These are phyloP conservation scores for Drosophila novamexicana DNA, from an alignment of 1,140 invertebrate species.

Conservation along the genomic window DNA sequence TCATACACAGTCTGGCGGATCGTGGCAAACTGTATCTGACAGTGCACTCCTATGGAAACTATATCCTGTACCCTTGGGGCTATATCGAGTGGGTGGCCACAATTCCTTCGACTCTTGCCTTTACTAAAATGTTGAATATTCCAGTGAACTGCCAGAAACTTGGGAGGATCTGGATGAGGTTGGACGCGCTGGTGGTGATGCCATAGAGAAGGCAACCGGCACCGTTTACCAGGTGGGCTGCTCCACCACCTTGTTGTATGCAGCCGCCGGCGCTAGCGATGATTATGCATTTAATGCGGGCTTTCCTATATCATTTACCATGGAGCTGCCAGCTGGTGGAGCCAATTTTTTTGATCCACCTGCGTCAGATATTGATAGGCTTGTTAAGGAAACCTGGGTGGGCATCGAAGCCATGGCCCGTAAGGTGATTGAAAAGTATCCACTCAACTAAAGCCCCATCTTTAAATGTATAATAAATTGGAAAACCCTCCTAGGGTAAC, in stretches of 20 bases:
- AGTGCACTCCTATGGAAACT: constrained; percentile 88
- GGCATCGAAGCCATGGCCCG: constrained; percentile 85
- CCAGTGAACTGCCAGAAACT: constrained; percentile 74
- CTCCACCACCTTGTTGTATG: constrained; percentile 86
- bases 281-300: constrained; percentile 88
- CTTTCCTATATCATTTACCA: constrained; percentile 88
- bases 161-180: constrained; percentile 82
- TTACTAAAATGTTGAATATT: neutral
- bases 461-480: too few species aligned
- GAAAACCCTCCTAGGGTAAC: too few species aligned
- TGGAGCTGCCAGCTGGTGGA: constrained; percentile 89
- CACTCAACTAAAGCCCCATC: constrained; percentile 15
- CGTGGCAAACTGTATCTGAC: constrained; percentile 88
- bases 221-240: constrained; percentile 87
- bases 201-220: constrained; percentile 84
- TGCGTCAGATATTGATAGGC: constrained; percentile 86
- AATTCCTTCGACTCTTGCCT: too few species aligned
- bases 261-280: constrained; percentile 86
- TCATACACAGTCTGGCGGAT: constrained; percentile 84
- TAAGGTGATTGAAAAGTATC: constrained; percentile 68
- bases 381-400: constrained; percentile 88
- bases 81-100: constrained; percentile 84
- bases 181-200: constrained; percentile 81
- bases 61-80: constrained; percentile 90
- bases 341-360: constrained; percentile 88